phyloP scores from a whole-genome alignment of 2,113 vertebrate species.

The Bungarus multicinctus region DNA sequence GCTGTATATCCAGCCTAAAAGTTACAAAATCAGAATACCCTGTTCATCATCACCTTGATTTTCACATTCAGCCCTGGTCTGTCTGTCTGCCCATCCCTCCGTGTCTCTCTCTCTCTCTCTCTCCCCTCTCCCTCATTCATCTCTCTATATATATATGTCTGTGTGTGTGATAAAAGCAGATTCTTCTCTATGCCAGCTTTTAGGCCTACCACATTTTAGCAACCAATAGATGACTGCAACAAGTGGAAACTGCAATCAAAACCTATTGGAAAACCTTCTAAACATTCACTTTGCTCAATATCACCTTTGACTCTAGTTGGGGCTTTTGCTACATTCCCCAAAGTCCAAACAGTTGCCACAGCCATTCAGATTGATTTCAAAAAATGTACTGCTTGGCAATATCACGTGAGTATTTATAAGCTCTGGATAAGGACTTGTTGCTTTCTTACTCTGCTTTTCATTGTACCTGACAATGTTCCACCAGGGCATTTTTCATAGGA shows the following conservation, averaged over 20 bases:
- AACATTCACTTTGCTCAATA: background rate
- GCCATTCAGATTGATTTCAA: background rate
- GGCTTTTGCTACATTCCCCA: background rate
- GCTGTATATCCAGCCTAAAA: slow-evolving; percentile 89
- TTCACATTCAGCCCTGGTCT: background rate
- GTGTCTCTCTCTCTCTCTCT: background rate
- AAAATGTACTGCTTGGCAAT: background rate
- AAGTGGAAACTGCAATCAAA: background rate
- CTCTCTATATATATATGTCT: too few relatives aligned
- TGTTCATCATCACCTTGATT: background rate
- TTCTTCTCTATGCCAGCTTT: background rate
- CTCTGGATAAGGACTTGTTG: background rate
- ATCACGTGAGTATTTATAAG: background rate
- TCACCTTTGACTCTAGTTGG: background rate
- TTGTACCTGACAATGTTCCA: background rate
- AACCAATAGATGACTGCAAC: background rate
- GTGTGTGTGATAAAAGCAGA: background rate
- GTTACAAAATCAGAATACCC: slow-evolving; percentile 47
- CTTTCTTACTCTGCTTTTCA: background rate
- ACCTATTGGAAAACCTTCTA: background rate
- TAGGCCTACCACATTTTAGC: background rate
- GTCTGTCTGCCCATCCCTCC: background rate
- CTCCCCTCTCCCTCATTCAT: background rate
- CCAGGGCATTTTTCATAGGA: background rate
- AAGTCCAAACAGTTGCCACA: background rate